These are phyloP conservation scores for Stenolophus ochropezus DNA, from an alignment of 2,888 invertebrate species.

Conservation along the genomic window DNA sequence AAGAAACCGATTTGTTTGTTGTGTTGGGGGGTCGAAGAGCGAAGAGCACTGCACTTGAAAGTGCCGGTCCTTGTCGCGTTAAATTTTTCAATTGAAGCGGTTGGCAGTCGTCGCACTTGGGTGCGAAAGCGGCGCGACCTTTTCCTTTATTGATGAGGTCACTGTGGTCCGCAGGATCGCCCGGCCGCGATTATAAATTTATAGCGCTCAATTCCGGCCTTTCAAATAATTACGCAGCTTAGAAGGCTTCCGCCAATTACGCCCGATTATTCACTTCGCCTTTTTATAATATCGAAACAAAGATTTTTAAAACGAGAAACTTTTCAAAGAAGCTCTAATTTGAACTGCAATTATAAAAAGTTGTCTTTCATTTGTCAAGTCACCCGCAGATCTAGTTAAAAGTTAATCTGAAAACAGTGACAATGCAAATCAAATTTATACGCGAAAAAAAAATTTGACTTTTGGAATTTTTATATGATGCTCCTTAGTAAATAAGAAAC, in stretches of 20 bases:
- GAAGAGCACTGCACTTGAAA: background rate
- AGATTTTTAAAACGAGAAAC: background rate
- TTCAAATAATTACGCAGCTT: slow-evolving; percentile 25
- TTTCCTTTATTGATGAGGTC: slow-evolving; percentile 58
- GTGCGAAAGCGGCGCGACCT: slow-evolving; percentile 53
- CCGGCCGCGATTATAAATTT: slow-evolving; percentile 48
- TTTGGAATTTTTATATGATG: too few relatives aligned
- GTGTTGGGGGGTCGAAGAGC: background rate
- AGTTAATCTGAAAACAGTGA: too few relatives aligned
- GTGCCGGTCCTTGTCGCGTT: background rate
- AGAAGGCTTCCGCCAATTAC: background rate
- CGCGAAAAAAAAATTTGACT: too few relatives aligned
- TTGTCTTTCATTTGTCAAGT: too few relatives aligned
- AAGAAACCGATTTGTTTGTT: too few relatives aligned
- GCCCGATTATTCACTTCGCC: background rate
- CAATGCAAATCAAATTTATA: too few relatives aligned
- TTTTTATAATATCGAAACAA: background rate
- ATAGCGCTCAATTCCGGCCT: slow-evolving; percentile 31
- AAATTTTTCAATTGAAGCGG: slow-evolving; percentile 26
- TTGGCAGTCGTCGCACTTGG: background rate
- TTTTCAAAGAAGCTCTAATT: too few relatives aligned
- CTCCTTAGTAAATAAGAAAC: too few relatives aligned
- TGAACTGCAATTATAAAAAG: too few relatives aligned
- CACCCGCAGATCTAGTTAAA: too few relatives aligned
- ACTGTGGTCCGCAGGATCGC: slow-evolving; percentile 37